These are phyloP conservation scores for Melangyna quadrimaculata DNA, from an alignment of 2,888 invertebrate genomes.

Conservation along the genomic window DNA sequence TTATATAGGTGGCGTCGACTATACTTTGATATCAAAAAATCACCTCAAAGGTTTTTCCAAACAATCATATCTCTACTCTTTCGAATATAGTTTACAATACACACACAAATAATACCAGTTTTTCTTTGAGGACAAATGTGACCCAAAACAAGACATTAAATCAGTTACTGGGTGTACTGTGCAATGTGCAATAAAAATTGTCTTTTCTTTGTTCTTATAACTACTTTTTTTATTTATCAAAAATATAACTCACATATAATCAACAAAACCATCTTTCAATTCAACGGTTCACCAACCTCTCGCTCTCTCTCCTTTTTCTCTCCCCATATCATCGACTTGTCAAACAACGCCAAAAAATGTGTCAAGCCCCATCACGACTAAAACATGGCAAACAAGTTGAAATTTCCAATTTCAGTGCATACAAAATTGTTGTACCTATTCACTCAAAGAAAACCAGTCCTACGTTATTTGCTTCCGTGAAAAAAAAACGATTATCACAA, in stretches of 20 bases:
- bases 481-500: conserved; percentile 36
- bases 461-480: conserved; percentile 25
- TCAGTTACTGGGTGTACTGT: neutral
- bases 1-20: too few species aligned
- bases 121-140: too few species aligned
- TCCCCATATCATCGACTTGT: neutral
- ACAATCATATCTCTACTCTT: too few species aligned
- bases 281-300: conserved; percentile 59
- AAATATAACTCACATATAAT: neutral
- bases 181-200: neutral
- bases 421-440: conserved; percentile 9
- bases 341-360: conserved; percentile 45
- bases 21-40: too few species aligned
- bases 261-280: neutral
- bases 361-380: conserved; percentile 54
- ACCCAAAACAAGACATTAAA: neutral
- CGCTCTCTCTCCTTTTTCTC: neutral
- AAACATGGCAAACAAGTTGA: conserved; percentile 39
- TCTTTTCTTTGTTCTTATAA: neutral
- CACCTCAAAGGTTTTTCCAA: too few species aligned
- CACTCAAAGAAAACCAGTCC: conserved; percentile 45
- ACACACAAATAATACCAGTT: too few species aligned
- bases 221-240: neutral
- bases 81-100: too few species aligned
- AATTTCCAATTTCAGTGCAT: conserved; percentile 44